Evolutionary conservation across 2,888 invertebrate genomes (phyloP).

Genomic region (Prosapia bicincta): DNA sequence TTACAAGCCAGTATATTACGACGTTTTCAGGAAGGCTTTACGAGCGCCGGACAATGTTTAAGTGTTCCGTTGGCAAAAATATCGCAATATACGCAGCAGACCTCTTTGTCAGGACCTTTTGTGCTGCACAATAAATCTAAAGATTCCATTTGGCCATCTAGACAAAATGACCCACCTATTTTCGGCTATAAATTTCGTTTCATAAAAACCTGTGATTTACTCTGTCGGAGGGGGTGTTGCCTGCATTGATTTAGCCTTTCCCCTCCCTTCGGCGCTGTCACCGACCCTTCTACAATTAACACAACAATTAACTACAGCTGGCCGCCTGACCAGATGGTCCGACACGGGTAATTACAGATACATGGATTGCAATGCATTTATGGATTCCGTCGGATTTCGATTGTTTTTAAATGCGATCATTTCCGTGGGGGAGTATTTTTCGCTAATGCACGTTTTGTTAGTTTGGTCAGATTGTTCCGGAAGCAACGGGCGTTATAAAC

Average conservation of each 20-base stretch:
- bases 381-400: background rate
- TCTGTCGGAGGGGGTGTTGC: background rate
- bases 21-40: background rate
- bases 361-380: background rate
- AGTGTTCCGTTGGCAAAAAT: background rate
- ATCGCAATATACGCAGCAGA: background rate
- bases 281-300: background rate
- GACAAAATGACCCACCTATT: background rate
- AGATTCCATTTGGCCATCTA: conserved; percentile 2
- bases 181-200: background rate
- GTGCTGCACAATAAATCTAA: background rate
- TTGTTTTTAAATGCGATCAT: background rate
- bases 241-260: background rate
- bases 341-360: background rate
- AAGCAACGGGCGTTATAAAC: no score
- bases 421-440: background rate
- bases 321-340: background rate
- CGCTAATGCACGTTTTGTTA: no score
- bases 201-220: background rate
- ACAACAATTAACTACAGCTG: background rate
- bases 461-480: no score
- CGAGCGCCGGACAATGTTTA: background rate
- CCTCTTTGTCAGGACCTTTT: background rate
- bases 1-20: background rate
- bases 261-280: background rate